These are phyloP conservation scores for Botia kubotai DNA, from an alignment of 2,797 vertebrate genomes.

Conservation along the genomic window DNA sequence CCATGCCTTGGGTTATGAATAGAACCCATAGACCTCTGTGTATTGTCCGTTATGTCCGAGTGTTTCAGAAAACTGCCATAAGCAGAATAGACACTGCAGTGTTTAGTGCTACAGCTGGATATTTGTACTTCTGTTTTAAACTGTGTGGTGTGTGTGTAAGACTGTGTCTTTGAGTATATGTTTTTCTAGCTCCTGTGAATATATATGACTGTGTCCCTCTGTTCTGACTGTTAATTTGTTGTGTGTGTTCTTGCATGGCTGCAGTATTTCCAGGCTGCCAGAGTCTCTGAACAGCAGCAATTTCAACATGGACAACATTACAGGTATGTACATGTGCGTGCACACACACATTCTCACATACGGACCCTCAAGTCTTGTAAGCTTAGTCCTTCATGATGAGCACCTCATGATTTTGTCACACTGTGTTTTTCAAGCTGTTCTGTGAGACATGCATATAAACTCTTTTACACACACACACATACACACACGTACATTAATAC, in stretches of 20 bases:
- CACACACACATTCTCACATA: background rate
- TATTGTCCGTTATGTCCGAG: background rate
- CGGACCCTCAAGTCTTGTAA: constrained; percentile 4
- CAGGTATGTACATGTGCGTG: constrained; percentile 70
- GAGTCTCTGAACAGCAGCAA: constrained; percentile 73
- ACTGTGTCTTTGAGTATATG: constrained; percentile 1
- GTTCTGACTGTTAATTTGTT: constrained; percentile 1
- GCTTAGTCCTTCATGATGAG: constrained; percentile 9
- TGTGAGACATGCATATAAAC: too few relatives aligned
- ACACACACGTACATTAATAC: too few relatives aligned
- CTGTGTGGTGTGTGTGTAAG: background rate
- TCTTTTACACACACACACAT: background rate
- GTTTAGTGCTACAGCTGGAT: background rate
- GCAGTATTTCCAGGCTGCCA: constrained; percentile 72
- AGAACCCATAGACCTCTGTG: constrained; percentile 24
- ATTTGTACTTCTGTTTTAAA: constrained; percentile 1
- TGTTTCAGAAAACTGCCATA: background rate
- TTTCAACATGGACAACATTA: constrained; percentile 75
- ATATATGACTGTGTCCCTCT: background rate
- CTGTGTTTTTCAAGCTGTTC: background rate
- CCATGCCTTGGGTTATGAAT: constrained; percentile 30
- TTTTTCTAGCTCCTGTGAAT: background rate
- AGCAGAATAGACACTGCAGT: constrained; percentile 1
- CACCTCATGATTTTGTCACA: background rate
- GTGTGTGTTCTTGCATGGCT: constrained; percentile 68